Percentiles rank a stretch among this genome's conserved stretches.
These are phyloP conservation scores for Entomyzon cyanotis DNA, from an alignment of 2,113 vertebrate species.

Conservation along the genomic window DNA sequence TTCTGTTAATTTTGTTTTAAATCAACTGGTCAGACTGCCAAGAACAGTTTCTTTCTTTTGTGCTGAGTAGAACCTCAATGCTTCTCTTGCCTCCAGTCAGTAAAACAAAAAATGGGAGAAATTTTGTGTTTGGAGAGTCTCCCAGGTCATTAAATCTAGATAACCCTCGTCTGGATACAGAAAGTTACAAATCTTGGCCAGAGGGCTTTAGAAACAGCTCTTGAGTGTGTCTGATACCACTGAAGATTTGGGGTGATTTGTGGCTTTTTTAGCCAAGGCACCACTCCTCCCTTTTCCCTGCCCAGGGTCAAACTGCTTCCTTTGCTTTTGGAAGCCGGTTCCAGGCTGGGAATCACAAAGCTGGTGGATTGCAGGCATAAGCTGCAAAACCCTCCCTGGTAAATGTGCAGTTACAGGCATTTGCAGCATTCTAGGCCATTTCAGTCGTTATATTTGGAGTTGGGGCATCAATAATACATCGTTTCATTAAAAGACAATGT, in stretches of 20 bases:
- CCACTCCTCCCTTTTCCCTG: not conserved
- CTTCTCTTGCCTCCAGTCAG: not conserved
- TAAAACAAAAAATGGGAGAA: not conserved
- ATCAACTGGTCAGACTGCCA: not conserved
- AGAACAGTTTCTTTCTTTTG: not conserved
- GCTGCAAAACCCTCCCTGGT: not conserved
- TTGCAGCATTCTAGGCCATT: not conserved
- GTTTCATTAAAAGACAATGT: constrained; percentile 33
- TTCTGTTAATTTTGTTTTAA: not conserved
- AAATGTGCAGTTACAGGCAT: not conserved
- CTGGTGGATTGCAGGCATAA: not conserved
- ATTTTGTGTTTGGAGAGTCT: not conserved
- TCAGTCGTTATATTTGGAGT: not conserved
- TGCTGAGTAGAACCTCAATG: not conserved
- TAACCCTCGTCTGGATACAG: not conserved
- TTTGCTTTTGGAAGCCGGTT: not conserved
- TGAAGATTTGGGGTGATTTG: not conserved
- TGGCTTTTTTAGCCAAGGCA: not conserved
- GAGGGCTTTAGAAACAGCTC: not conserved
- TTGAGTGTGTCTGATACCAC: not conserved
- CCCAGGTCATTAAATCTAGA: not conserved
- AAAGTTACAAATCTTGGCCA: not conserved
- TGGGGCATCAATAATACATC: constrained; percentile 15
- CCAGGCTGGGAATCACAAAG: not conserved
- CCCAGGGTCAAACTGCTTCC: not conserved